Percentiles rank a stretch among this genome's conserved stretches.
These are phyloP conservation scores for Nymphalis io DNA, from an alignment of 1,140 invertebrate species.

Conservation along the genomic window DNA sequence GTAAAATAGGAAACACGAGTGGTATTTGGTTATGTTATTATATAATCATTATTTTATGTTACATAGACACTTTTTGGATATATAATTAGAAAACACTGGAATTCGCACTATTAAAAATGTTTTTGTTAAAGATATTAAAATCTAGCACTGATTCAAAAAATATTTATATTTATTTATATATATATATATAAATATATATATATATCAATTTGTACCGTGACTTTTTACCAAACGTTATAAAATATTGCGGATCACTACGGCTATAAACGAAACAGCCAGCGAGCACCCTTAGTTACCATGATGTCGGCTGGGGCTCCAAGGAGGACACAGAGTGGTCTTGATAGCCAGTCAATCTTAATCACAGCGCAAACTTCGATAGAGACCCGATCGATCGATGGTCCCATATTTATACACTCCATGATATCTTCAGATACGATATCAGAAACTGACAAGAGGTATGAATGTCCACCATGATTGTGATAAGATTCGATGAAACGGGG, in stretches of 20 bases:
- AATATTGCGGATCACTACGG: conserved; percentile 14
- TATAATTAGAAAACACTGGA: conserved; percentile 21
- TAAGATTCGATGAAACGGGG: conserved; percentile 68
- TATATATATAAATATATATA: too few relatives aligned
- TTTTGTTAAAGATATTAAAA: neutral
- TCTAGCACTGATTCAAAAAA: conserved; percentile 11
- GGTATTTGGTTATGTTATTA: conserved; percentile 64
- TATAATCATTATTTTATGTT: conserved; percentile 55
- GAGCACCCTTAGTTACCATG: conserved; percentile 40
- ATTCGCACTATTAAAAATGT: conserved; percentile 10
- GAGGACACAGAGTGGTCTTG: conserved; percentile 35
- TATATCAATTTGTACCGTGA: neutral
- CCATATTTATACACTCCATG: conserved; percentile 79
- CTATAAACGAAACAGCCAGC: conserved; percentile 11
- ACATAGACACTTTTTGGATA: conserved; percentile 44
- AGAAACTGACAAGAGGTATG: conserved; percentile 67
- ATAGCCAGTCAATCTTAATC: conserved; percentile 56
- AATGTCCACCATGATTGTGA: conserved; percentile 76
- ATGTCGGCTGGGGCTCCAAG: conserved; percentile 24
- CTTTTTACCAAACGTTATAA: neutral
- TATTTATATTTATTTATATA: too few relatives aligned
- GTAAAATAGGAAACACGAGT: conserved; percentile 51
- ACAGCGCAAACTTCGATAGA: conserved; percentile 74
- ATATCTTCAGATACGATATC: conserved; percentile 78
- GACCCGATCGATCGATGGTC: conserved; percentile 77